Percentiles rank a stretch among this genome's conserved stretches.
These are phyloP conservation scores for Habropoda laboriosa DNA, from an alignment of 1,140 invertebrate genomes.

Conservation along the genomic window DNA sequence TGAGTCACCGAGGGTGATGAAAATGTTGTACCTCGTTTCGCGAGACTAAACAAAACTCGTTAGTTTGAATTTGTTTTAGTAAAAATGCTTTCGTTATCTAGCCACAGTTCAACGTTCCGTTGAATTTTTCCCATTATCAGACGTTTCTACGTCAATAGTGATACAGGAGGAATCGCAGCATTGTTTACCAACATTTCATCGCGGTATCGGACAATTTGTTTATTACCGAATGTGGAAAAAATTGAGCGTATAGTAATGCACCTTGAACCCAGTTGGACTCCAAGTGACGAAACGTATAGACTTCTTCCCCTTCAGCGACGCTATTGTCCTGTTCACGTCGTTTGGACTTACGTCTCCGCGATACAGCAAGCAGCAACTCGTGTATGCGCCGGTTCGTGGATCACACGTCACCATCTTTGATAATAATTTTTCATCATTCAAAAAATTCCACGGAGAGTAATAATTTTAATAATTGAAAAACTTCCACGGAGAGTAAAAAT, in stretches of 20 bases:
- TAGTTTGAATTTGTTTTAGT: background rate
- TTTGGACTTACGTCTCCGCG: constrained; percentile 86
- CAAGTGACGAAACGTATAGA: constrained; percentile 88
- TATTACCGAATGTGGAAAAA: too few species aligned
- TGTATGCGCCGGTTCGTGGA: constrained; percentile 82
- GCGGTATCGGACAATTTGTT: background rate
- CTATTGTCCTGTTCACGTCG: constrained; percentile 88
- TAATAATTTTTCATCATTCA: too few species aligned
- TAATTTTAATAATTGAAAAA: too few species aligned
- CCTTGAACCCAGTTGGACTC: constrained; percentile 89
- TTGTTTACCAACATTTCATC: background rate
- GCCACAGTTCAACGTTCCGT: background rate
- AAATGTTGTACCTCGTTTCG: background rate
- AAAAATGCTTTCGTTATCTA: background rate
- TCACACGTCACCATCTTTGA: constrained; percentile 86
- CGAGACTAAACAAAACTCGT: background rate
- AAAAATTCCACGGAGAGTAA: constrained; percentile 36
- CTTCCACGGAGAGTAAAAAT: background rate
- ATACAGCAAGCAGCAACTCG: constrained; percentile 86
- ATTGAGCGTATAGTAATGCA: constrained; percentile 44
- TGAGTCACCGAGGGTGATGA: background rate
- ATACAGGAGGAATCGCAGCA: background rate
- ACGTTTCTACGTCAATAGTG: background rate
- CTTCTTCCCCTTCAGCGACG: constrained; percentile 86
- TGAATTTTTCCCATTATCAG: background rate